Evolutionary conservation across 1,140 invertebrate genomes (phyloP).

Genomic region (Battus philenor): DNA sequence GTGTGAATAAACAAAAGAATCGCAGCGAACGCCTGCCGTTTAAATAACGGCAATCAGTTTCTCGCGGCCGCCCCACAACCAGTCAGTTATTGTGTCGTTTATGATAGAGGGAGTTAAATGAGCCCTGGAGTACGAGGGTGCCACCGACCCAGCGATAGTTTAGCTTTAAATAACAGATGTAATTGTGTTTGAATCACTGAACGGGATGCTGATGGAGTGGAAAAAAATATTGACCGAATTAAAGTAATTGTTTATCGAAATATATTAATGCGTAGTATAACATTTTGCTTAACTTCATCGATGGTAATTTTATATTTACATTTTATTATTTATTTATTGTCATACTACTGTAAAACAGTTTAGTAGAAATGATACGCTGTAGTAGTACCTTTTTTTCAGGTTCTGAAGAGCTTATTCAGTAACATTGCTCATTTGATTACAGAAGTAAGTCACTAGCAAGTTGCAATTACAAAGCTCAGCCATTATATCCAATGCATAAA

Average conservation of each 20-base stretch:
- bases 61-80: constrained; percentile 33
- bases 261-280: too few relatives aligned
- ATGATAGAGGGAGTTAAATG: constrained; percentile 49
- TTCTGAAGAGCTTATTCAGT: too few relatives aligned
- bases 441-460: too few relatives aligned
- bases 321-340: too few relatives aligned
- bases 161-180: constrained; percentile 67
- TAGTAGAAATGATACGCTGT: too few relatives aligned
- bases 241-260: constrained; percentile 2
- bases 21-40: constrained; percentile 31
- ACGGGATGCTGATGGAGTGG: constrained; percentile 25
- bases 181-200: constrained; percentile 62
- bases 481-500: too few relatives aligned
- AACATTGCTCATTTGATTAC: too few relatives aligned
- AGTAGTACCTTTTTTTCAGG: too few relatives aligned
- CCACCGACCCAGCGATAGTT: constrained; percentile 37
- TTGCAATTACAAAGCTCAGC: too few relatives aligned
- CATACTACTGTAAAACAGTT: too few relatives aligned
- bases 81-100: constrained; percentile 42
- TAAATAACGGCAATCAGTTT: constrained; percentile 45
- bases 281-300: too few relatives aligned
- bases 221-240: constrained; percentile 36
- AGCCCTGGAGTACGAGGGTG: constrained; percentile 40
- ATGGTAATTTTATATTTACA: too few relatives aligned
- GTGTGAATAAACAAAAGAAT: constrained; percentile 4